Percentiles rank a stretch among this genome's conserved stretches.
Conservation (phyloP, 2,797 vertebrate genomes). For the Eulemur rubriventer region DNA sequence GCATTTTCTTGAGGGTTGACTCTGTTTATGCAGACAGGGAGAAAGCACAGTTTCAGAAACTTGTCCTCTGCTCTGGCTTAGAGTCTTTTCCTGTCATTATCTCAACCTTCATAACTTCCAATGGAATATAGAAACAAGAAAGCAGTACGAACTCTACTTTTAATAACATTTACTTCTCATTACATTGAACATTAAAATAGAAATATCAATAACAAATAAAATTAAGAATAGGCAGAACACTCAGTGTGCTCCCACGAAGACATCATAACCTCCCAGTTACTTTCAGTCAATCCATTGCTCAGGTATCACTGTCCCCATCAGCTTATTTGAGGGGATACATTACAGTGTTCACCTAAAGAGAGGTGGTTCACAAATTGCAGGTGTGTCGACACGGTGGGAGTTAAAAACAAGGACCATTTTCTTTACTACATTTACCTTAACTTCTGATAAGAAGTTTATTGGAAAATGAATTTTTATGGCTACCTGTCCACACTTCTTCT, state of each 20-base stretch:
- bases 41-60: not conserved
- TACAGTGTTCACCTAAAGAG: not conserved
- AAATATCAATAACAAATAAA: not conserved
- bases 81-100: not conserved
- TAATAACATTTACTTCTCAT: not conserved
- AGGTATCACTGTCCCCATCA: accelerated
- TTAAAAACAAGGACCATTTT: not conserved
- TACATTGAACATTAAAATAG: not conserved
- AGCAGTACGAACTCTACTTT: not conserved
- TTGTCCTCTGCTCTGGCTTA: not conserved
- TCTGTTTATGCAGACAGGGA: not conserved
- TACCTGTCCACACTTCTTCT: not conserved
- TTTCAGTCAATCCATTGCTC: too few species aligned
- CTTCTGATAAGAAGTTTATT: not conserved
- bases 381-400: not conserved
- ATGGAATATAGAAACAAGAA: not conserved
- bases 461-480: not conserved
- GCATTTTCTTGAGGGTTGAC: not conserved
- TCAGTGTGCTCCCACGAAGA: not conserved
- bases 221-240: not conserved
- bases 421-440: not conserved
- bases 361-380: not conserved
- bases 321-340: accelerated
- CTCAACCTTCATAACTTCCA: not conserved
- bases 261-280: not conserved